These are phyloP conservation scores for Pogonomyrmex barbatus DNA, from an alignment of 1,140 invertebrate genomes.

Conservation along the genomic window DNA sequence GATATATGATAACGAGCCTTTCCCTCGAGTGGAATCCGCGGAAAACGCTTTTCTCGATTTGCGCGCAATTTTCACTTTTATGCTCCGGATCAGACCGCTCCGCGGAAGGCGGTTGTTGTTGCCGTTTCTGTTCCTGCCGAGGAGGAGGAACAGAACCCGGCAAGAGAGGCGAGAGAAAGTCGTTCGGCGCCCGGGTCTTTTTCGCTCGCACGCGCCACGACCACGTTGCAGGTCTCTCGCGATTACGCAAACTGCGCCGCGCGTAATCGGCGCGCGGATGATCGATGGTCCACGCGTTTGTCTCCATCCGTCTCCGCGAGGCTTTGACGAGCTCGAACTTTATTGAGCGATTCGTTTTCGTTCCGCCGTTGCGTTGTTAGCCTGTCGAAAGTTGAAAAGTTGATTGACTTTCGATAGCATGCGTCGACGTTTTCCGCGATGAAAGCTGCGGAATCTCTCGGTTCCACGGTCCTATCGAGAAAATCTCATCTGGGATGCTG, in stretches of 20 bases:
- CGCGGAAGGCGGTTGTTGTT: not conserved
- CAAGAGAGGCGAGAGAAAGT: conserved; percentile 72
- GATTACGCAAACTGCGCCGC: conserved; percentile 60
- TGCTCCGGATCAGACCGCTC: conserved; percentile 16
- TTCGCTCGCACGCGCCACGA: conserved; percentile 49
- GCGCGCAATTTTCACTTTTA: conserved; percentile 66
- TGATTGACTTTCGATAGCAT: not conserved
- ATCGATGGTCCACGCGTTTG: conserved; percentile 39
- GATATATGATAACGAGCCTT: too few species aligned
- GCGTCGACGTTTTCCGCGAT: conserved; percentile 41
- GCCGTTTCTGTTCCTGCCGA: not conserved
- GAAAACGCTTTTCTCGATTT: conserved; percentile 25
- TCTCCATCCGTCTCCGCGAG: not conserved
- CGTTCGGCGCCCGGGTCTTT: conserved; percentile 42
- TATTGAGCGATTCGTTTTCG: conserved; percentile 8
- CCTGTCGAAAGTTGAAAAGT: conserved; percentile 23
- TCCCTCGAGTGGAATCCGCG: not conserved
- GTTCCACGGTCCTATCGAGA: not conserved
- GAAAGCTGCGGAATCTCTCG: conserved; percentile 29
- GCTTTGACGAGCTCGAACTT: not conserved
- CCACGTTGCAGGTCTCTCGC: conserved; percentile 10
- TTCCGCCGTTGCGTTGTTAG: not conserved
- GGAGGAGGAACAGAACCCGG: conserved; percentile 42
- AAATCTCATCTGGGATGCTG: not conserved
- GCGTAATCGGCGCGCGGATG: conserved; percentile 61